phyloP scores from a whole-genome alignment of 2,113 vertebrate genomes.

The Limanda limanda region DNA sequence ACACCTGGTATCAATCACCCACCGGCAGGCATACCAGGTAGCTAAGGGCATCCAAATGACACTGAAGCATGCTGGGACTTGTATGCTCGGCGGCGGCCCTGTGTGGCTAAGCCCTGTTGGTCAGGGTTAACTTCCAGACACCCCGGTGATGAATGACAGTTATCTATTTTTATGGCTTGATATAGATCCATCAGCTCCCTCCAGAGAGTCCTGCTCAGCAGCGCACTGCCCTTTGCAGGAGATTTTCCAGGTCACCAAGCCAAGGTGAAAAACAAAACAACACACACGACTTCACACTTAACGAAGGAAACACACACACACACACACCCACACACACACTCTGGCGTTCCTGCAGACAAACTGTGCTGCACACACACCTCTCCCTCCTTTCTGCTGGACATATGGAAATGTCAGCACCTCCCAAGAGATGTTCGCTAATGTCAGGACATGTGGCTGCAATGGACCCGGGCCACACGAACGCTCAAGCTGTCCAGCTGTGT shows the following conservation, averaged over 20 bases:
- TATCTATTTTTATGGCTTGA: constrained; percentile 75
- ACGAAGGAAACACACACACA: constrained; percentile 16
- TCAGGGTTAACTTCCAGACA: constrained; percentile 69
- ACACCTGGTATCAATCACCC: constrained; percentile 61
- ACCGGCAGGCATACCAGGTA: constrained; percentile 52
- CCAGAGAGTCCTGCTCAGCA: constrained; percentile 43
- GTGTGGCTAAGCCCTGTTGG: constrained; percentile 58
- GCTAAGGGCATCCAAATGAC: constrained; percentile 69
- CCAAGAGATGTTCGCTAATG: constrained; percentile 71
- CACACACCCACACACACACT: constrained; percentile 8
- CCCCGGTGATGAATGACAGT: constrained; percentile 75
- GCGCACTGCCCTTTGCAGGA: constrained; percentile 60
- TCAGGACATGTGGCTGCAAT: constrained; percentile 75
- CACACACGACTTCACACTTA: constrained; percentile 43
- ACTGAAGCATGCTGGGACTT: constrained; percentile 74
- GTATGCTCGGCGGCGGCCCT: constrained; percentile 52
- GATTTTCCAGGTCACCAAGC: constrained; percentile 77
- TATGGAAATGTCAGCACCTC: constrained; percentile 74
- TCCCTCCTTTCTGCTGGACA: constrained; percentile 55
- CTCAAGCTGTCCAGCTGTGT: constrained; percentile 71
- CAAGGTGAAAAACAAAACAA: constrained; percentile 77
- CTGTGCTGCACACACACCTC: constrained; percentile 26
- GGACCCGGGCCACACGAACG: constrained; percentile 58
- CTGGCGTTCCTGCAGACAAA: background rate
- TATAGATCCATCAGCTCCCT: constrained; percentile 72